These are phyloP conservation scores for Druon quercuslanigerum DNA, from an alignment of 1,140 invertebrate species.

Conservation along the genomic window DNA sequence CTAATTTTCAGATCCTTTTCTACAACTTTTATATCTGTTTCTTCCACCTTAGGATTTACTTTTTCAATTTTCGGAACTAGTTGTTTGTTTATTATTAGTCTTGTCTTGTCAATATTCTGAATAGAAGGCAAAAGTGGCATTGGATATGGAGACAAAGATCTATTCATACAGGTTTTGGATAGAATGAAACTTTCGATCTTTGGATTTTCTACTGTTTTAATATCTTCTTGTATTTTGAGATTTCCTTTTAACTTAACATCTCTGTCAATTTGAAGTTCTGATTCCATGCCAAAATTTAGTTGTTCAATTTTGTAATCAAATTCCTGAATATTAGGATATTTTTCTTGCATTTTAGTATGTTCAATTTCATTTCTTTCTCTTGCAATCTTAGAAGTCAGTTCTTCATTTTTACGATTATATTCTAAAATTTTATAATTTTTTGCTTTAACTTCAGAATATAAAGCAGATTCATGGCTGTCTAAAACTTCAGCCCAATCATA, in stretches of 20 bases:
- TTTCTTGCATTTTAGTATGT: too few relatives aligned
- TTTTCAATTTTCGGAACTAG: too few relatives aligned
- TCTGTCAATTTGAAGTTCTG: too few relatives aligned
- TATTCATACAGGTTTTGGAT: background rate
- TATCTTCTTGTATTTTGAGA: background rate
- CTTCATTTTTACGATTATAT: too few relatives aligned
- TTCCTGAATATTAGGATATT: too few relatives aligned
- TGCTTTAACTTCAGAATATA: background rate
- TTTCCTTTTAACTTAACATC: too few relatives aligned
- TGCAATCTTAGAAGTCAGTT: too few relatives aligned
- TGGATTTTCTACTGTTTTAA: background rate
- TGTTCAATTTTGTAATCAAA: too few relatives aligned
- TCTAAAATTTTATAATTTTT: too few relatives aligned
- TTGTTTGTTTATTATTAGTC: background rate
- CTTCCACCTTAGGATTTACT: background rate
- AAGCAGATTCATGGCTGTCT: background rate
- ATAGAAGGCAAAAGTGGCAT: background rate
- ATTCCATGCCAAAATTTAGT: too few relatives aligned
- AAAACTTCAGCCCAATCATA: background rate
- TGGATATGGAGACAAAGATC: constrained; percentile 8
- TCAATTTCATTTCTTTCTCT: too few relatives aligned
- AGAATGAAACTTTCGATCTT: too few relatives aligned
- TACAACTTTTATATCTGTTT: background rate
- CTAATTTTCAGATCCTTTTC: background rate
- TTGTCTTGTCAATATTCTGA: background rate